Conservation (phyloP, 2,113 vertebrate species). For the Zapornia atra region DNA sequence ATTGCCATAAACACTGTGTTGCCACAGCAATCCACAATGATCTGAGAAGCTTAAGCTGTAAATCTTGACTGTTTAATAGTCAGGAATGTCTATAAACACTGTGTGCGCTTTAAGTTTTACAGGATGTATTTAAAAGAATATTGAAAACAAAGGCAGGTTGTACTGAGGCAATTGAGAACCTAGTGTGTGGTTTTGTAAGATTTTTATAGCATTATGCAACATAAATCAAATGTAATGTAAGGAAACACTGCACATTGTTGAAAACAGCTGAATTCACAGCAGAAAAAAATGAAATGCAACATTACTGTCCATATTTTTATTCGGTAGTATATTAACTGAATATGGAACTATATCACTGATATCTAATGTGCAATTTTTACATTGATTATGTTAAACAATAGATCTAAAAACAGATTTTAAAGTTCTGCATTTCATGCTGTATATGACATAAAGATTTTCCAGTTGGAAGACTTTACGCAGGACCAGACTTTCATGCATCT, state of each 20-base stretch:
- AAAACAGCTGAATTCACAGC: neutral
- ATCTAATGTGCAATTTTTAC: neutral
- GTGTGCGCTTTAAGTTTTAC: neutral
- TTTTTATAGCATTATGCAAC: neutral
- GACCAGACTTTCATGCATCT: neutral
- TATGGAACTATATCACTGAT: neutral
- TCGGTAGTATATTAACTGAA: neutral
- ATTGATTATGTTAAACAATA: neutral
- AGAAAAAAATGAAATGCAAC: neutral
- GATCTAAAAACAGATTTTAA: neutral
- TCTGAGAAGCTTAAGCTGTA: neutral
- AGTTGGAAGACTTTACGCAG: neutral
- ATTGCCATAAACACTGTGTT: neutral
- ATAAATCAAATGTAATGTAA: neutral
- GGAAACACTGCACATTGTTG: neutral
- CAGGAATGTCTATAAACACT: conserved; percentile 29
- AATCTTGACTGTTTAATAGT: conserved; percentile 9
- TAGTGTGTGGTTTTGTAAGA: neutral
- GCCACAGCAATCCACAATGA: neutral
- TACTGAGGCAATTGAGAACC: neutral
- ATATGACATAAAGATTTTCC: neutral
- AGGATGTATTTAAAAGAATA: neutral
- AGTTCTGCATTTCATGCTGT: neutral
- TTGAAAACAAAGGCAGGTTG: conserved; percentile 9
- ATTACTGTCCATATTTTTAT: neutral